Evolutionary conservation across 2,113 vertebrate species (phyloP), one percentile per base, ranked within the genome.

Genomic region (Pterocles burchelli): DNA sequence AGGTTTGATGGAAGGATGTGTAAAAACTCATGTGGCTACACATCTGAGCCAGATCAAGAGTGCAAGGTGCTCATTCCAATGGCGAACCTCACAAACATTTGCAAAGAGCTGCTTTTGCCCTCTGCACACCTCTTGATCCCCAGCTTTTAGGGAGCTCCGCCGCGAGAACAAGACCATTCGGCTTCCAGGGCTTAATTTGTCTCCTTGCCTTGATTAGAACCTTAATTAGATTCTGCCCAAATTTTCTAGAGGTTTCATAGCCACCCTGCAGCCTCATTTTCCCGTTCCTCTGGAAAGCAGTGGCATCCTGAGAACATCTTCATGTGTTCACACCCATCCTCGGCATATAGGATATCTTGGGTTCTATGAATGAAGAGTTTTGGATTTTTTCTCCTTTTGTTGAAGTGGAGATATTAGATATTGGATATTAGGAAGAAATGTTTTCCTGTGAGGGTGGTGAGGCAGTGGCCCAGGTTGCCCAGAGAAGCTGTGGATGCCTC

Each of bases 21-120:
- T 54, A 87, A 96, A 94, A 95, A 18, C 57, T 90, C 96, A 51
- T 2, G 73, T 86, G 93, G 93, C 61, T 94, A 45, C 93, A 72
- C 79, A 58, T 58, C 88, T 78, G 95, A 92, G 88, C 25, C 95
- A 87, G 92, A 43, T 75, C 61, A 25, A 68, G 61, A 75, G 68
- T 12, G 72, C 76, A 67, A 94, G 16, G 45, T 6, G 15, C 38
- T 80, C 24, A 4, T 52, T 72, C 33, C 78, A 9, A 61, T 6
- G 71, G 7, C 4, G 15, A 92, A 20, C 38, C 48, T 49, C 25
- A 25, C 46, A 51, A 55, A 20, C 18, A 0, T 7, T 74, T 34
- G 29, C 18, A 6, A 63, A 22, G 48, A 20, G 45, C 21, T 90
- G 46, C 17, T 63, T 57, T 72, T 88, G 25, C 45, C n/a, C 29